Base-by-base conservation (phyloP, 2,113 vertebrate genomes). In the Dromaius novaehollandiae region DNA sequence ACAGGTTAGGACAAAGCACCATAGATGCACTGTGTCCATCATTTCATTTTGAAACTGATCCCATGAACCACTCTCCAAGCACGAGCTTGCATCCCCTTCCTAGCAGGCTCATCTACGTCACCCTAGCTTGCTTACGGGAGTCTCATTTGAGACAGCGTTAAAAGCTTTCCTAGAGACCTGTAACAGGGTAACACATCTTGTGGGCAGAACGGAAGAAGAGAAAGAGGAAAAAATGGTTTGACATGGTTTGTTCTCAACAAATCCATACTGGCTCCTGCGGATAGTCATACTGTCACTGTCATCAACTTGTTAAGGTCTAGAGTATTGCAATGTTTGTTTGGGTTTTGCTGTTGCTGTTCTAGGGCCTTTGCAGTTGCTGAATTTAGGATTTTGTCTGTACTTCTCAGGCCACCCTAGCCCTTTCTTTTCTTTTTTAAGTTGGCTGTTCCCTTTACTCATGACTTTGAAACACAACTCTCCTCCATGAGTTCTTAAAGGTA, bases 1-100 rank as follows among this genome's bases (percentile, higher is more conserved):
- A 66, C 9, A 64, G 7, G 46, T 58, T 30, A 36, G 20, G 24
- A 34, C 42, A 90, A 91, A 83, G 73, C 71, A 53, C 11, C 0
- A 2, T 0, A 0, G 9, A 38, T 36, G 38, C 25, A 65, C 15
- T 32, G 32, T 22, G 44, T 48, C 7, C 17, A 20, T 44, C 56
- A 19, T 58, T 68, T 55, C 10, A 53, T 28, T 90, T 40, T 68
- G 19, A 55, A 85, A 55, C 12, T 11, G 5, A 75, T 38, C 15
- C 20, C 0, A 3, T 34, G 51, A 92, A 22, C 22, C 34, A 42
- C 17, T 50, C 36, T 0, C 15, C 8, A 22, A 42, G 21, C 10
- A 14, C 24, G 5, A 42, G 21, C 21, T 12, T 14, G 7, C 51
- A 55, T n/a, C 46, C 32, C 66, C 75, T 82, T 21, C 11, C 8